These are phyloP conservation scores for Cerastoderma edule DNA, from an alignment of 2,888 invertebrate genomes.

Conservation along the genomic window DNA sequence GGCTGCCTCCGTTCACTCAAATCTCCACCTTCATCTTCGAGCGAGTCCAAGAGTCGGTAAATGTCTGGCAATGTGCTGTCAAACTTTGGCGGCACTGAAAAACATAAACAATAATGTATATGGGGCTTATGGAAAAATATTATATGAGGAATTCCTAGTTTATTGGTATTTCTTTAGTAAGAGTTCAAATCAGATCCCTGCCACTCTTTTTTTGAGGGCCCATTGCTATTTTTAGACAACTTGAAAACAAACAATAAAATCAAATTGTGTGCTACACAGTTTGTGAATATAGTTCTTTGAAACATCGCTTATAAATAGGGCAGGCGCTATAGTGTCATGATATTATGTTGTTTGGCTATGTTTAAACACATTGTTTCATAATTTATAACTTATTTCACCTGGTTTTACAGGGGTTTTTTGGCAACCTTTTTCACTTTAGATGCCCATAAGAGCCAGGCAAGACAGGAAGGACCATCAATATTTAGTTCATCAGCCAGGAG, in stretches of 20 bases:
- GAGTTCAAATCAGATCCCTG: neutral
- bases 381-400: no score
- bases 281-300: no score
- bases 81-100: conserved; percentile 71
- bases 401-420: no score
- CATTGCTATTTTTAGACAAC: neutral
- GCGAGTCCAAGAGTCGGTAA: conserved; percentile 74
- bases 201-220: neutral
- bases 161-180: neutral
- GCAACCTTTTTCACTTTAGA: no score
- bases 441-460: no score
- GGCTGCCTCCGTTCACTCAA: conserved; percentile 71
- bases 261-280: neutral
- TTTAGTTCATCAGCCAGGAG: neutral
- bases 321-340: no score
- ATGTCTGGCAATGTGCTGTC: conserved; percentile 78
- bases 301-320: no score
- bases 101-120: conserved; percentile 13
- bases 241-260: neutral
- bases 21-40: conserved; percentile 74
- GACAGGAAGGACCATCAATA: no score
- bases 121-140: neutral
- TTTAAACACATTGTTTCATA: no score
- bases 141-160: neutral
- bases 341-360: no score